Base-by-base conservation (phyloP, 1,140 invertebrate genomes). In the Vanessa atalanta region DNA sequence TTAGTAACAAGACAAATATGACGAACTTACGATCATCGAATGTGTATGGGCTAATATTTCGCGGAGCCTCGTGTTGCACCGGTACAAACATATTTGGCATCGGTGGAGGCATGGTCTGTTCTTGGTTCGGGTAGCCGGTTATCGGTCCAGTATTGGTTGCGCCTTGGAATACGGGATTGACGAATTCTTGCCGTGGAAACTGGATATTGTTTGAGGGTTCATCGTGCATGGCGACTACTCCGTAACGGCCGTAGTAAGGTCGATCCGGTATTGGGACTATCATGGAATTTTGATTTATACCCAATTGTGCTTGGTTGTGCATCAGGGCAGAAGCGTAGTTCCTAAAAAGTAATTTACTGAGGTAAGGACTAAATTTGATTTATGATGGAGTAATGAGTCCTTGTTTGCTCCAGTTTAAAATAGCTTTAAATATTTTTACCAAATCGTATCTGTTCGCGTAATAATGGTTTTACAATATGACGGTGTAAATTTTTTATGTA, bases 11-110 rank as follows among this genome's bases (percentile, higher is more conserved):
- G 13, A 66, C 14, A 65, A 37, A 12, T 23, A 57, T 23, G 7
- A 55, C 7, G 20, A 77, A 76, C 85, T 85, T 31, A 87, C 85
- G 68, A 72, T 85, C 81, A 43, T 84, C 81, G 65, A 79, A 81
- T 4, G 73, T 60, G 53, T 84, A 87, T 1, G 83, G 80, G 55
- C 82, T 87, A 1, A 79, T 79, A 31, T 81, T 80, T 47, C 83
- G 77, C 12, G 73, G 70, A 0, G 75, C 51, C 6, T 84, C 81
- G 48, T 78, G 83, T 47, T 77, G 78, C 14, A 79, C 75, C 0
- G 81, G 78, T 63, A 83, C 78, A 50, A 81, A 84, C 7, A 83
- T 76, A 70, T 82, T 82, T 50, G 79, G 76, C 63, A 82, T 74
- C 5, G 76, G 76, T 6, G 71, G 64, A 13, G 72, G 66, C 8